phyloP scores from a whole-genome alignment of 2,888 invertebrate species.

The Zaprionus lineosus region DNA sequence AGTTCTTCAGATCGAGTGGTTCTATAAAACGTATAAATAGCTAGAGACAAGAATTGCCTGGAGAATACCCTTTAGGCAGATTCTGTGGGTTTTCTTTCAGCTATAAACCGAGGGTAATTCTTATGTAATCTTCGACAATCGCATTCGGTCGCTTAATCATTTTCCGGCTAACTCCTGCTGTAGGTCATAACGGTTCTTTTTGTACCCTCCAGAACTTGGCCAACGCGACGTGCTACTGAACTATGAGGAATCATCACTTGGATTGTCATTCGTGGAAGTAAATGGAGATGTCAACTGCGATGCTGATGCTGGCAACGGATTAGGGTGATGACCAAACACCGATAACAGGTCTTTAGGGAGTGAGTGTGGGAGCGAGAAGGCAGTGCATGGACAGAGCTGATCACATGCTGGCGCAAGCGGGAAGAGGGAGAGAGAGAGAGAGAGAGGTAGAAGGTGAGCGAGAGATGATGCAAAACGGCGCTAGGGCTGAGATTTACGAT shows the following conservation, averaged over 20 bases:
- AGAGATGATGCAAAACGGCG: conserved; percentile 70
- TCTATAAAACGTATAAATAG: too few species aligned
- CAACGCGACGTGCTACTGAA: conserved; percentile 37
- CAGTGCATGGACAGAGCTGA: too few species aligned
- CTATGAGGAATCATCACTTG: conserved; percentile 27
- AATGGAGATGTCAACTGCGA: conserved; percentile 66
- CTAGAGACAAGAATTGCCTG: too few species aligned
- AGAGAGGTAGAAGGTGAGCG: background rate
- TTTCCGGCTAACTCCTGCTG: conserved; percentile 6
- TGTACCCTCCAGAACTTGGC: conserved; percentile 15
- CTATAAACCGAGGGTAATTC: background rate
- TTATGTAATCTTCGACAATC: background rate
- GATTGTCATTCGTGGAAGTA: conserved; percentile 63
- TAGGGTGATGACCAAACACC: conserved; percentile 60
- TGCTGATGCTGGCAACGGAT: conserved; percentile 49
- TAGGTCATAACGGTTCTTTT: conserved; percentile 34
- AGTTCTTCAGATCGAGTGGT: too few species aligned
- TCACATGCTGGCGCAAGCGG: conserved; percentile 42
- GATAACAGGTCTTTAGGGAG: conserved; percentile 64
- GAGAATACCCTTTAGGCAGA: too few species aligned
- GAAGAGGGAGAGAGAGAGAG: background rate
- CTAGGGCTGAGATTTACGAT: conserved; percentile 69
- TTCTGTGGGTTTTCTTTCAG: too few species aligned
- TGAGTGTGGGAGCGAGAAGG: too few species aligned
- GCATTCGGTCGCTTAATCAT: too few species aligned